phyloP scores from a whole-genome alignment of 2,113 vertebrate genomes.

The Probosciger aterrimus region DNA sequence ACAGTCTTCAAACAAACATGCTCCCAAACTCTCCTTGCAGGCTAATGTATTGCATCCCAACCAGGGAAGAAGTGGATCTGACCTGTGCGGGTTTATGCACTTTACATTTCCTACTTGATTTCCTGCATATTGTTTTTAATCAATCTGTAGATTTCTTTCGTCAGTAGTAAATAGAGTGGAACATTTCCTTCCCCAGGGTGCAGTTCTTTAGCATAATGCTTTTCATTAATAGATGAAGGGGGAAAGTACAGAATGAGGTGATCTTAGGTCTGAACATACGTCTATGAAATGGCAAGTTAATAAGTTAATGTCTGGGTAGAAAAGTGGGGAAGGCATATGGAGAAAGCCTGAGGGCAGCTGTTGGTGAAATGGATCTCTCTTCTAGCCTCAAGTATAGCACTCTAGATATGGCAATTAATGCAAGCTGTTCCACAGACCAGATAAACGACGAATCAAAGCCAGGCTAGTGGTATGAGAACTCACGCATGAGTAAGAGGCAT shows the following conservation, averaged over 20 bases:
- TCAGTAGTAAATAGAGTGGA: conserved; percentile 26
- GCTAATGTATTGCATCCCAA: not conserved
- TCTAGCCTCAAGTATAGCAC: not conserved
- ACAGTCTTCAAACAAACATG: not conserved
- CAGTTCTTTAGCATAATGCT: not conserved
- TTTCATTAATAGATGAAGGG: conserved; percentile 4
- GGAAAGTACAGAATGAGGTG: not conserved
- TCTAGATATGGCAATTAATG: conserved; percentile 17
- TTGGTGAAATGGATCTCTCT: conserved; percentile 30
- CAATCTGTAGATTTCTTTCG: conserved; percentile 47
- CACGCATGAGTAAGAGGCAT: conserved; percentile 43
- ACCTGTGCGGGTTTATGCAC: not conserved
- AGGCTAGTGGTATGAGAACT: conserved; percentile 3
- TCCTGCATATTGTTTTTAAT: conserved; percentile 12
- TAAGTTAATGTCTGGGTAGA: conserved; percentile 10
- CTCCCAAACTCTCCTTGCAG: not conserved
- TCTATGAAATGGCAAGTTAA: conserved; percentile 14
- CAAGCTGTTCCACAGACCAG: conserved; percentile 23
- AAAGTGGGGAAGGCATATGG: not conserved
- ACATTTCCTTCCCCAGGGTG: conserved; percentile 32
- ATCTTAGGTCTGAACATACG: not conserved
- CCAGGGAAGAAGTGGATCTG: not conserved
- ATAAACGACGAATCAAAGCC: conserved; percentile 53
- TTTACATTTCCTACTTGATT: not conserved
- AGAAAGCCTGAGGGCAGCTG: conserved; percentile 3